Base-by-base conservation (phyloP, 2,113 vertebrate species). In the Carlito syrichta region DNA sequence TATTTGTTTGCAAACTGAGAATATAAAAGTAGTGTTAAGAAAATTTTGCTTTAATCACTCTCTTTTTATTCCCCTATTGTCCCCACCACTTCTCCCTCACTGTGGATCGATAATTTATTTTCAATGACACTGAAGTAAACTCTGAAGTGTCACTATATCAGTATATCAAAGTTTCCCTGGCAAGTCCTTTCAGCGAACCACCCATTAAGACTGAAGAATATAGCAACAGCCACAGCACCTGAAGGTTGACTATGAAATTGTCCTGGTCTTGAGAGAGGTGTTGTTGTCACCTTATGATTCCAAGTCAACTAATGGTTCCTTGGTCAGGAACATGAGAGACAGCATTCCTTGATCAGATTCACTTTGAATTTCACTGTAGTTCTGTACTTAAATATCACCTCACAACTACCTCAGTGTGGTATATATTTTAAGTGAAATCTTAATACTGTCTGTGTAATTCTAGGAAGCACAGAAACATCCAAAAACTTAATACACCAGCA, bases 71-170 rank as follows among this genome's bases (percentile, higher is more conserved):
- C 19, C 62, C 50, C 27, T 13, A 0, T 1, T 25, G 68, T 40
- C 19, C 38, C 8, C 11, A 9, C 43, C 9, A 50, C 58, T 73
- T 62, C 43, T 91, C 38, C 43, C 12, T 58, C 22, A 56, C 73
- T 85, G 50, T 89, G 79, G 95, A 43, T 17, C 85, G 58, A 68
- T 81, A 63, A 71, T 89, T 95, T 95, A 93, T 76, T 94, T 89
- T 94, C 91, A 86, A 14, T 73, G 85, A 92, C 86, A 95, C n/a
- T n/a, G n/a, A n/a, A 96, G 11, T 60, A 94, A 91, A 30, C 35
- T 13, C 25, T 43, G 63, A 69, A 71, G 8, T 91, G 74, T 58
- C n/a, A n/a, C n/a, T n/a, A n/a, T 88, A 10, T 94, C 93, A 85
- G 63, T 73, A 83, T 35, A 27, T 71, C 5, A 27, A 76, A 35